These are phyloP conservation scores for Chloromyia formosa DNA, from an alignment of 2,888 invertebrate species.

Conservation along the genomic window DNA sequence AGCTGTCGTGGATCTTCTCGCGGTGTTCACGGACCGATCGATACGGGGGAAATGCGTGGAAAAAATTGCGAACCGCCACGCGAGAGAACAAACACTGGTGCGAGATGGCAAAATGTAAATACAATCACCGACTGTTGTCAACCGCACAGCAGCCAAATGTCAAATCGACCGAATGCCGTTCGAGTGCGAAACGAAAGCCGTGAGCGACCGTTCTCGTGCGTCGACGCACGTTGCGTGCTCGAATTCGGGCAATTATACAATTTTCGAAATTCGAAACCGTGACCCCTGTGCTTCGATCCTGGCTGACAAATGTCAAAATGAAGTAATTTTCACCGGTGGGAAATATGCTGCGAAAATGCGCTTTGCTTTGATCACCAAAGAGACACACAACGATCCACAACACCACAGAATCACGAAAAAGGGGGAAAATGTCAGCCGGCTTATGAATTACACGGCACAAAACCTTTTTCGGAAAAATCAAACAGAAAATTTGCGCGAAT, in stretches of 20 bases:
- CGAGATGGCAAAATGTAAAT: conserved; percentile 19
- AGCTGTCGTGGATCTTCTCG: background rate
- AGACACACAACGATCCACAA: no score
- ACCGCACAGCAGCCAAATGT: conserved; percentile 28
- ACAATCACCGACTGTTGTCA: conserved; percentile 23
- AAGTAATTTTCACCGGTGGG: conserved; percentile 19
- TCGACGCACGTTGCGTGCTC: conserved; percentile 27
- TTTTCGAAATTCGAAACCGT: conserved; percentile 45
- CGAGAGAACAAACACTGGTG: background rate
- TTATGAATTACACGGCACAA: no score
- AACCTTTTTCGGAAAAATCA: no score
- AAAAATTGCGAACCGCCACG: background rate
- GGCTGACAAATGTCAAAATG: conserved; percentile 44
- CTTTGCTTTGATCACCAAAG: background rate
- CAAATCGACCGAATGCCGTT: conserved; percentile 28
- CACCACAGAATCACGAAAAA: no score
- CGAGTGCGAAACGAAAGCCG: conserved; percentile 4
- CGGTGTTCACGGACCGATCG: background rate
- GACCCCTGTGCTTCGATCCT: conserved; percentile 5
- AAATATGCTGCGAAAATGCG: background rate
- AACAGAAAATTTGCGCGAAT: no score
- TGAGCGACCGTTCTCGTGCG: background rate
- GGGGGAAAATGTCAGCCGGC: no score
- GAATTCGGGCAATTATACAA: conserved; percentile 33
- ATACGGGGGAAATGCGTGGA: no score